Evolutionary conservation across 2,888 invertebrate genomes (phyloP), one percentile per base, ranked within the genome.

Genomic region (Vanessa cardui): DNA sequence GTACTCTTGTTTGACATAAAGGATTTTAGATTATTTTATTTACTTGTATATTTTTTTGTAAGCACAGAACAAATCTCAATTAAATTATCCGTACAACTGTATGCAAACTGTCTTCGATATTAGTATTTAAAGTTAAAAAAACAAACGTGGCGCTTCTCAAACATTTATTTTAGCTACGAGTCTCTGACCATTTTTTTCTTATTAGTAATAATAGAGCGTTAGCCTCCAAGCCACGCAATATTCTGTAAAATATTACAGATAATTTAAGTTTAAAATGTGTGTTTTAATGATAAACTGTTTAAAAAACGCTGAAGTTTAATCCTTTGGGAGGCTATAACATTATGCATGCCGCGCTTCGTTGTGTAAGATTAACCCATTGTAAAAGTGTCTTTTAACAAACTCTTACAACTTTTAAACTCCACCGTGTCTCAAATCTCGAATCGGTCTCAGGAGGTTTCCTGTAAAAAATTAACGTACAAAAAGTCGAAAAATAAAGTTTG

Each of bases 311-410:
- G 65, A 75, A 69, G 66, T 62, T 54, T 62, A 72, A 63, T 59
- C 74, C 74, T 74, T 60, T 61, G 73, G 74, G 75, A 76, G 66
- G 66, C 66, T 80, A 85, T 90, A 88, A 90, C 89, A 91, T 91
- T 91, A 90, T 90, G 83, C 89, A 88, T 81, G 81, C 80, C 81
- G 80, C 83, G 81, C 83, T 76, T 73, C 76, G 82, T 82, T 82
- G 81, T 84, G 82, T 85, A 88, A 90, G 83, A 83, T 83, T 86
- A 90, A 91, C 89, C 90, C 90, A 91, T 91, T 92, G 92, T 90
- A 87, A 89, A 83, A 88, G 85, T 85, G 89, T 86, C 86, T 88
- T 89, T 90, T 89, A 88, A 88, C 88, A 85, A 90, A 89, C 84
- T 88, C 83, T 79, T 77, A 80, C 79, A 87, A 90, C 83, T 89